These are phyloP conservation scores for Pantala flavescens DNA, from an alignment of 1,140 invertebrate genomes.

Conservation along the genomic window DNA sequence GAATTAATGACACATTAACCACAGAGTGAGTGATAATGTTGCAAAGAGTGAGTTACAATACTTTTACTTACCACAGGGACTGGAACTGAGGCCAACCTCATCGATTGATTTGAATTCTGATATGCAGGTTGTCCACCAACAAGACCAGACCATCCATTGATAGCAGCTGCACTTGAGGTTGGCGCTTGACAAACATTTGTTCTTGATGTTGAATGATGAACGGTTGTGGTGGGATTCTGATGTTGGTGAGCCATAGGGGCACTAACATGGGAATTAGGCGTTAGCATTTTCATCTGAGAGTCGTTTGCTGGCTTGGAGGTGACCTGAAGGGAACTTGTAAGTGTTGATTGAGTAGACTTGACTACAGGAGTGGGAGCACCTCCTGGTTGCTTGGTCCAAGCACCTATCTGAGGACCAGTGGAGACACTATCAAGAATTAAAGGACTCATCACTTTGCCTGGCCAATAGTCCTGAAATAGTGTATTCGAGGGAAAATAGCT, in stretches of 20 bases:
- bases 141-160: conserved; percentile 39
- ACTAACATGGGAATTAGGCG: background rate
- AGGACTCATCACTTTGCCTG: conserved; percentile 69
- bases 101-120: conserved; percentile 27
- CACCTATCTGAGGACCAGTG: conserved; percentile 9
- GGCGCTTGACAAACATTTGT: background rate
- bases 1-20: too few relatives aligned
- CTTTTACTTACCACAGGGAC: conserved; percentile 21
- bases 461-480: conserved; percentile 84
- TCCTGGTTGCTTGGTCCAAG: conserved; percentile 22
- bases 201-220: background rate
- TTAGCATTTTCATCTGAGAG: background rate
- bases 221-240: background rate
- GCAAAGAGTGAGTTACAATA: too few relatives aligned
- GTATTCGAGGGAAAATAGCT: conserved; percentile 81
- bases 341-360: background rate
- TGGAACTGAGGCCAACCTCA: conserved; percentile 28
- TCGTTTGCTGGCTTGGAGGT: background rate
- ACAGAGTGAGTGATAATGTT: too few relatives aligned
- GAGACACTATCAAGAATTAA: conserved; percentile 29
- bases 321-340: background rate
- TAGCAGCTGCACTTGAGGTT: conserved; percentile 23
- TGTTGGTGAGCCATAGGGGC: background rate
- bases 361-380: conserved; percentile 14
- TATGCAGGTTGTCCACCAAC: conserved; percentile 39